These are phyloP conservation scores for Polia nebulosa DNA, from an alignment of 2,888 invertebrate species.

Conservation along the genomic window DNA sequence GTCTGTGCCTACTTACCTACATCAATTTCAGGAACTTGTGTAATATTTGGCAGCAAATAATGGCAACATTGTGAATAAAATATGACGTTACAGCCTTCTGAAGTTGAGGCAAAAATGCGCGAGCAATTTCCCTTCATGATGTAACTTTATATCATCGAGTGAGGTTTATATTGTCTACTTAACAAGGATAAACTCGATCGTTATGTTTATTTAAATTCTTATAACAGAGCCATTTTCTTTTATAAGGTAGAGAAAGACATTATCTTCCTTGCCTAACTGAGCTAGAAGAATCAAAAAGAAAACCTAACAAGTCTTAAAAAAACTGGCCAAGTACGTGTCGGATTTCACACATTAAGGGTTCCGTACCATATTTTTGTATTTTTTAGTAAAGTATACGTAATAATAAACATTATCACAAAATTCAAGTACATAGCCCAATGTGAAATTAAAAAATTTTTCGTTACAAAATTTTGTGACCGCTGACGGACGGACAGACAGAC, in stretches of 20 bases:
- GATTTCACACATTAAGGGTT: too few relatives aligned
- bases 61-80: constrained; percentile 46
- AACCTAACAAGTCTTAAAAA: not conserved
- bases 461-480: too few relatives aligned
- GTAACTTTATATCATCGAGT: constrained; percentile 45
- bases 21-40: constrained; percentile 25
- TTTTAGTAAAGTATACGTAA: too few relatives aligned
- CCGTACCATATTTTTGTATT: too few relatives aligned
- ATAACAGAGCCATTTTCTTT: constrained; percentile 22
- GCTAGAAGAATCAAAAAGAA: not conserved
- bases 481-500: too few relatives aligned
- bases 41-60: constrained; percentile 49
- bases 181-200: constrained; percentile 33
- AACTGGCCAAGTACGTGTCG: too few relatives aligned
- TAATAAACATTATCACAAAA: too few relatives aligned
- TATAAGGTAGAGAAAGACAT: not conserved
- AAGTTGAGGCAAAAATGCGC: constrained; percentile 40
- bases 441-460: too few relatives aligned
- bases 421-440: too few relatives aligned
- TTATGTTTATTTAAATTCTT: constrained; percentile 39
- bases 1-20: not conserved
- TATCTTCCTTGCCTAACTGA: not conserved
- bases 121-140: constrained; percentile 49
- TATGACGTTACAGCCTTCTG: constrained; percentile 25
- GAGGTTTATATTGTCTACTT: constrained; percentile 43